Conservation (phyloP, 2,797 vertebrate species). For the Diglossa cyanea region DNA sequence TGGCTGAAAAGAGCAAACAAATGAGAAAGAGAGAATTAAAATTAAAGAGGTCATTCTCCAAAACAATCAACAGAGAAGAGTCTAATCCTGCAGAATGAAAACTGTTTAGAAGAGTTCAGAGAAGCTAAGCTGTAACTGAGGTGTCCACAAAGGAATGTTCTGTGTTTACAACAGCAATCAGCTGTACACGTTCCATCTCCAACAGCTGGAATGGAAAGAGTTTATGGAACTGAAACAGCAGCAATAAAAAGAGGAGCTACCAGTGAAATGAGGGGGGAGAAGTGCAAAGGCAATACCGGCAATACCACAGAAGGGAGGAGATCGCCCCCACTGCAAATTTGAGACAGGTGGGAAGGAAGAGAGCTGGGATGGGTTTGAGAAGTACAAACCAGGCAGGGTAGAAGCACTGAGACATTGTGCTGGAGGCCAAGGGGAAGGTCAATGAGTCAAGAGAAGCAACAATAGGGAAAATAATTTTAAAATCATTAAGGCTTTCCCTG, state of each 20-base stretch:
- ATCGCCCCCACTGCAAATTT: not conserved
- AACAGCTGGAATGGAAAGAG: not conserved
- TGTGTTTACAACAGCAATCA: not conserved
- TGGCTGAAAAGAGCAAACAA: not conserved
- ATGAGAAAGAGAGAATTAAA: not conserved
- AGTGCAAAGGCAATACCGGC: not conserved
- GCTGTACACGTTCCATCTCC: fast-evolving
- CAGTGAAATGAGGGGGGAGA: fast-evolving
- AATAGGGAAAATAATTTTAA: not conserved
- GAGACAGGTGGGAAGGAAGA: not conserved
- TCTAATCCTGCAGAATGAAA: not conserved
- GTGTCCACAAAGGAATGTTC: not conserved
- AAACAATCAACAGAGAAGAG: not conserved
- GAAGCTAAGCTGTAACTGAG: not conserved
- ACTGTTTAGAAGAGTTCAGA: not conserved
- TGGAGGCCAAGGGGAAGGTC: not conserved
- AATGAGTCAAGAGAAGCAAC: not conserved
- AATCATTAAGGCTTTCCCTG: not conserved
- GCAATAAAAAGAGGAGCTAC: fast-evolving
- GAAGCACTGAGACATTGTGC: not conserved
- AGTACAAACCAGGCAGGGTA: not conserved
- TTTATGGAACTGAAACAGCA: not conserved
- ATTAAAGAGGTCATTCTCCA: not conserved
- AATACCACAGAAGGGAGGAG: not conserved
- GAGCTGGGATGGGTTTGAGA: not conserved